phyloP scores from a whole-genome alignment of 2,113 vertebrate species.

The Osmerus eperlanus region DNA sequence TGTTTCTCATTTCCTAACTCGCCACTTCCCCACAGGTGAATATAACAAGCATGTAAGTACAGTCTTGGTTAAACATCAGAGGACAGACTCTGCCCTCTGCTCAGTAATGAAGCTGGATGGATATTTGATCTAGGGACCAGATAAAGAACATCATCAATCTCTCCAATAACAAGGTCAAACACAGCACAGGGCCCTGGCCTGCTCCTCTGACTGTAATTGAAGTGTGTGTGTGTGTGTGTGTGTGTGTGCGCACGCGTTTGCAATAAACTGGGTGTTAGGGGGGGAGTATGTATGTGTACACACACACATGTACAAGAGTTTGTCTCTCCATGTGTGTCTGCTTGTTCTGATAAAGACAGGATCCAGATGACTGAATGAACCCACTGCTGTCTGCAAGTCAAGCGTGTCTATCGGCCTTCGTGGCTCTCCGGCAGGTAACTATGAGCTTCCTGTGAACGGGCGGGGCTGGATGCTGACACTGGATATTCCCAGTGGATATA shows the following conservation, averaged over 20 bases:
- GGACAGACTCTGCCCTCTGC: slow-evolving; percentile 23
- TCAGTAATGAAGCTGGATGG: slow-evolving; percentile 61
- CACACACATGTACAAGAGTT: no score
- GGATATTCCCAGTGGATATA: no score
- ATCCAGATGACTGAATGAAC: no score
- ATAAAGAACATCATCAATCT: slow-evolving; percentile 61
- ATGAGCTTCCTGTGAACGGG: slow-evolving; percentile 5
- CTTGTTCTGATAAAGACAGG: no score
- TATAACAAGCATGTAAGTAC: not conserved
- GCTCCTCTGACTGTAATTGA: slow-evolving; percentile 59
- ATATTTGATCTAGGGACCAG: slow-evolving; percentile 62
- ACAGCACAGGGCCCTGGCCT: slow-evolving; percentile 42
- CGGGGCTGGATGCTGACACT: no score
- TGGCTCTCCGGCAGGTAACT: slow-evolving; percentile 1
- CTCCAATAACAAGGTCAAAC: slow-evolving; percentile 59
- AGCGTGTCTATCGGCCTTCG: no score
- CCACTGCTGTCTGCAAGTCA: no score
- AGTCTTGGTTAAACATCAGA: not conserved
- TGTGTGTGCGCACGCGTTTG: slow-evolving; percentile 3
- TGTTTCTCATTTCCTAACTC: no score
- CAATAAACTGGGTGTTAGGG: not conserved
- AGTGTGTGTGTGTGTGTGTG: slow-evolving; percentile 30
- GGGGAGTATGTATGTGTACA: not conserved
- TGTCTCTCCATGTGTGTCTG: no score
- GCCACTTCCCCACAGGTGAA: no score